Base-by-base conservation (phyloP, 2,888 invertebrate species). In the Ormyrus nitidulus region DNA sequence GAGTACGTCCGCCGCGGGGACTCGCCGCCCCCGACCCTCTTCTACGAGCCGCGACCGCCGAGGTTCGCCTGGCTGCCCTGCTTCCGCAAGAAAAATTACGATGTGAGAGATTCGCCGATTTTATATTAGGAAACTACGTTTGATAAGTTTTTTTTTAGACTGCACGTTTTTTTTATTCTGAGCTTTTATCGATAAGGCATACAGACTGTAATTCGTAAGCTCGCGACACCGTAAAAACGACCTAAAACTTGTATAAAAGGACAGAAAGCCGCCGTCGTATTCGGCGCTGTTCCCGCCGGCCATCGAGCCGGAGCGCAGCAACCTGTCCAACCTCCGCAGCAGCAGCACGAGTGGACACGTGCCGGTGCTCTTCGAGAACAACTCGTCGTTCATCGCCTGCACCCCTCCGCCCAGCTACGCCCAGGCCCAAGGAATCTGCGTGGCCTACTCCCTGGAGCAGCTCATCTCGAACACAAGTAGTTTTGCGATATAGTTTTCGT, bases 371-470 rank as follows among this genome's bases (percentile, higher is more conserved):
- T 5, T 79, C 19, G 72, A 72, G 48, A 66, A 64, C 8, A 6
- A 56, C 13, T 74, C 78, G 7, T 77, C 77, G 1, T 79, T 79
- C 58, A 54, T 77, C n/a, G 77, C 62, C 0, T 65, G 61, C 0
- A 61, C 69, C 2, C 79, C 81, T 1, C 79, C 79, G 1, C 81
- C 81, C 0, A 81, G 79, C 8, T 81, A 79, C 49, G 74, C 77
- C 2, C 81, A 81, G 48, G 79, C 77, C 7, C 79, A 81, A 54
- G 81, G 81, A 0, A 75, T 81, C n/a, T 74, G 66, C 13, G 61
- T 79, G 10, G 46, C 79, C 9, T 69, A 69, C 56, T 84, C 85
- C 11, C 65, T 82, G 75, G 82, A 85, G 48, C 79, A 80, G 13
- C 66, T 83, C 6, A 34, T 85, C 19, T 81, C 84, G 10, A 65